Evolutionary conservation across 1,140 invertebrate species (phyloP), one percentile per base, ranked within the genome.

Genomic region (Riptortus pedestris): DNA sequence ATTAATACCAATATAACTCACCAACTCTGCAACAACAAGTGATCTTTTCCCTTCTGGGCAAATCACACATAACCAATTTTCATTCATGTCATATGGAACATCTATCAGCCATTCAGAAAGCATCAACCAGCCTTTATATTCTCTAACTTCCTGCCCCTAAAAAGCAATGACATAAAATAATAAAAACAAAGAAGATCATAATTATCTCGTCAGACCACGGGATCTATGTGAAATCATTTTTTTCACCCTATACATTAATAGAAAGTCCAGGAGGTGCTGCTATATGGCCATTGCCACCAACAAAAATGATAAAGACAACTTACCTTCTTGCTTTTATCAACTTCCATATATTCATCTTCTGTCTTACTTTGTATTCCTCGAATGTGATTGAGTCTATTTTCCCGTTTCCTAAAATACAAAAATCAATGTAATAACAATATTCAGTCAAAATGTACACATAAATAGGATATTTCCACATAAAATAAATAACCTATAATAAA

Each of bases 101-200:
- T 96, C 90, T 1, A 87, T 75, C 72, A 97, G 77, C 93, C 93
- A 97, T 75, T 96, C 93, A 0, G 93, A 96, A 26, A 89, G 71
- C 90, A 90, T 90, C 31, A 89, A 72, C 33, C 28, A 31, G n/a
- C 26, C 47, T 61, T 65, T 65, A 38, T 52, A 66, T 2, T 31
- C 43, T 26, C 31, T 45, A n/a, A 9, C 26, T 16, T 38, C 20
- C 16, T 26, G 16, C 33, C 26, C 18, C 24, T 20, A 33, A 43
- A 48, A 26, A 24, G 16, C 12, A 55, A 26, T 18, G 24, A 27
- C 4, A 55, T 48, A 11, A 55, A 55, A 24, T 55, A 24, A 55
- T 2, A 20, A 51, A n/a, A 51, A 22, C 22, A n/a, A 45, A 9
- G 7, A 38, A 38, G 33, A 38, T 5, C 5, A 38, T 38, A 38